A percentile compares a stretch with the other conserved stretches of the same genome.
Evolutionary conservation across 2,113 vertebrate genomes (phyloP).

Genomic region (Nothobranchius kuhntae): DNA sequence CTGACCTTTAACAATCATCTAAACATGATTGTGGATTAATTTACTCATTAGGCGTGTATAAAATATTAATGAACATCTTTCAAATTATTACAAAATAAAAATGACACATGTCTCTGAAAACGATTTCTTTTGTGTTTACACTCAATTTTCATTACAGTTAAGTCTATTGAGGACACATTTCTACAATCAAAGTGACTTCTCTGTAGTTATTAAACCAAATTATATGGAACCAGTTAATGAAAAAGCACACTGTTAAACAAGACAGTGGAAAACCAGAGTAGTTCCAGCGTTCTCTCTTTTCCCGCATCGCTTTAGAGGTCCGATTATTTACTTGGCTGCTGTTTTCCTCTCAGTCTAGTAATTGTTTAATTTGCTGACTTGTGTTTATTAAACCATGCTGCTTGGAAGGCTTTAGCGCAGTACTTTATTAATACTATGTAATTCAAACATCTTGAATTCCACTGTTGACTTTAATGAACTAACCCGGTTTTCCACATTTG

Average conservation of each 20-base stretch:
- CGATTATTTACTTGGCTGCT: constrained; percentile 30
- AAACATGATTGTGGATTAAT: too few species aligned
- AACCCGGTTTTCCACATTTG: constrained; percentile 54
- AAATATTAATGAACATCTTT: too few species aligned
- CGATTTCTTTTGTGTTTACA: background rate
- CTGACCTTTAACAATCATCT: too few species aligned
- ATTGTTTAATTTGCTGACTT: constrained; percentile 12
- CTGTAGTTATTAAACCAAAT: constrained; percentile 17
- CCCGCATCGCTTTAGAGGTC: constrained; percentile 28
- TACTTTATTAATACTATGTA: constrained; percentile 48
- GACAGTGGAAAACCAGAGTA: constrained; percentile 31
- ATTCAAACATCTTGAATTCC: constrained; percentile 59
- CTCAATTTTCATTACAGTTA: background rate
- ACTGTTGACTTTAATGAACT: constrained; percentile 61
- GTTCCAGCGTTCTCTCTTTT: constrained; percentile 29
- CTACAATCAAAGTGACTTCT: constrained; percentile 17
- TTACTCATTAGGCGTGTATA: too few species aligned
- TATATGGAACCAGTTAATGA: constrained; percentile 30
- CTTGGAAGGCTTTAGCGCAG: constrained; percentile 28
- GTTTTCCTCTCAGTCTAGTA: constrained; percentile 18
- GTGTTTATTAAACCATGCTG: constrained; percentile 25
- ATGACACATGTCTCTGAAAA: background rate
- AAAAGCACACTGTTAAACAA: constrained; percentile 19
- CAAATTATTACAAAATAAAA: background rate
- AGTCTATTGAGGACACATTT: background rate